Percentiles rank a stretch among this genome's conserved stretches.
Evolutionary conservation across 1,140 invertebrate species (phyloP).

Genomic region (Aleiodes sp.): DNA sequence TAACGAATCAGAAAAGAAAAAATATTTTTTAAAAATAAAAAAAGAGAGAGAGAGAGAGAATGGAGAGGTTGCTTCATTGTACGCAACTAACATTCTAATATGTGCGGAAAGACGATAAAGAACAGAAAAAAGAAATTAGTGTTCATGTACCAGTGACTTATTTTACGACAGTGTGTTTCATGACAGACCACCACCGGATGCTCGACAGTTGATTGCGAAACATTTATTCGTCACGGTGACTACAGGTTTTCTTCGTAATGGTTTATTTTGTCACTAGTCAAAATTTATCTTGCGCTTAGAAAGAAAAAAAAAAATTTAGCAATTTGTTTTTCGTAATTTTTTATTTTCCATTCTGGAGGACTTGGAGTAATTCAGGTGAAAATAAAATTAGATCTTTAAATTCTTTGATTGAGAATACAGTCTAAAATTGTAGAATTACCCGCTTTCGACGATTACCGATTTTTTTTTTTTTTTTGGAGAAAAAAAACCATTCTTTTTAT

Average conservation of each 20-base stretch:
- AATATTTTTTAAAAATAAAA: not conserved
- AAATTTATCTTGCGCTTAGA: not conserved
- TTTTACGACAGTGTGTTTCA: not conserved
- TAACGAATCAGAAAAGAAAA: not conserved
- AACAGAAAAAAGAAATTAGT: not conserved
- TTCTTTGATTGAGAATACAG: too few species aligned
- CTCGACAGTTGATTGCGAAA: slow-evolving; percentile 8
- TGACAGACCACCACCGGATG: slow-evolving; percentile 16
- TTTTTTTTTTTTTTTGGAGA: too few species aligned
- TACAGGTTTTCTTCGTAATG: not conserved
- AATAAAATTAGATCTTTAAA: not conserved
- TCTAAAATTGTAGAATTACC: too few species aligned
- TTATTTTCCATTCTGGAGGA: slow-evolving; percentile 11
- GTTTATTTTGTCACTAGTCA: not conserved
- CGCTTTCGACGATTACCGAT: too few species aligned
- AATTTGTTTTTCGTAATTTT: slow-evolving; percentile 8
- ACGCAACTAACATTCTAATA: not conserved
- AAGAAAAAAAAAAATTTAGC: not conserved
- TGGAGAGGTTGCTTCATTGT: not conserved
- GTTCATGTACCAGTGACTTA: not conserved
- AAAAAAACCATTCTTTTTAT: slow-evolving; percentile 49
- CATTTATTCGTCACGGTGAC: slow-evolving; percentile 23
- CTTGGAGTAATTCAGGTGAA: slow-evolving; percentile 31
- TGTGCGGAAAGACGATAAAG: not conserved
- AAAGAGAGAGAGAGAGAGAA: too few species aligned